Conservation (phyloP, 2,797 vertebrate species). For the Falco berigora region DNA sequence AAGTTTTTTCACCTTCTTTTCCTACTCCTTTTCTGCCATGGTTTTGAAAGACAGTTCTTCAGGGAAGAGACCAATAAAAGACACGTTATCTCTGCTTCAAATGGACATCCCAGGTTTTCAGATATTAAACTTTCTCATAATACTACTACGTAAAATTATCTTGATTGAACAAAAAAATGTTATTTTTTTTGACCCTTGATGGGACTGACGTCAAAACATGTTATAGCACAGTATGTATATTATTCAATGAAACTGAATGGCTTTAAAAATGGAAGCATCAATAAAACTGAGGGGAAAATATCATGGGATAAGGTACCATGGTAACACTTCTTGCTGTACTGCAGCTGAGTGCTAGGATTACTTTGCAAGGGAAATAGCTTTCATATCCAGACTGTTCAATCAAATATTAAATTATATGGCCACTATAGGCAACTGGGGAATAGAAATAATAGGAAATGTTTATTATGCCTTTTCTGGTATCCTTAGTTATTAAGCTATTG, state of each 20-base stretch:
- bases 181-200: not conserved
- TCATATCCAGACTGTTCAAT: not conserved
- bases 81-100: not conserved
- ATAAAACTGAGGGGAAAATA: not conserved
- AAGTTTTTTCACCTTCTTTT: not conserved
- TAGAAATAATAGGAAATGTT: constrained; percentile 6
- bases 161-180: not conserved
- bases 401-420: constrained; percentile 1
- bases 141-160: not conserved
- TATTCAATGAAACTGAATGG: not conserved
- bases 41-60: not conserved
- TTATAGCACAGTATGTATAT: not conserved
- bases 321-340: not conserved
- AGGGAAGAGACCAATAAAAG: not conserved
- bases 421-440: not conserved
- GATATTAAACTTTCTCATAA: not conserved
- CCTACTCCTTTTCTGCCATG: not conserved
- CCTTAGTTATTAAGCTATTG: constrained; percentile 6
- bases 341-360: not conserved
- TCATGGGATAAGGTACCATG: not conserved
- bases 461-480: constrained; percentile 2
- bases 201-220: not conserved
- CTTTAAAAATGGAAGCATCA: not conserved
- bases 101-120: not conserved
- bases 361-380: constrained; percentile 18